A percentile compares a stretch with the other conserved stretches of the same genome.
Evolutionary conservation across 2,888 invertebrate species (phyloP).

Genomic region (Spodoptera littoralis): DNA sequence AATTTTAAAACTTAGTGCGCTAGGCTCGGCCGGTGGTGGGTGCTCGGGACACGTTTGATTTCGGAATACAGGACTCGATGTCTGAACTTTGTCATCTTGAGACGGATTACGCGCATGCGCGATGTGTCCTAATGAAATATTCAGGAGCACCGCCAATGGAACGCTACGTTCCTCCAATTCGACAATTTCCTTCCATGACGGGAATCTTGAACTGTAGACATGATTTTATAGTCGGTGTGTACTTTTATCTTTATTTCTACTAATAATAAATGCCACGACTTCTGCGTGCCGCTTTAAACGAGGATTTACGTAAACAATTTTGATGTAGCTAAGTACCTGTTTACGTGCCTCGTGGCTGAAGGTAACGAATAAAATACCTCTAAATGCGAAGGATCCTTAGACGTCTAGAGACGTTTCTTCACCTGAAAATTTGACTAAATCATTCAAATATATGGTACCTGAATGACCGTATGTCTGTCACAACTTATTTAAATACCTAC

Average conservation of each 20-base stretch:
- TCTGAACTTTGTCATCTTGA: conserved; percentile 59
- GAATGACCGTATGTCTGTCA: conserved; percentile 44
- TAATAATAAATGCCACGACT: conserved; percentile 55
- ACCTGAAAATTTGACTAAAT: conserved; percentile 33
- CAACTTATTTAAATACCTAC: conserved; percentile 27
- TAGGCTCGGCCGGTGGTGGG: not conserved
- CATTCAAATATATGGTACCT: conserved; percentile 48
- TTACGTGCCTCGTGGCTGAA: conserved; percentile 19
- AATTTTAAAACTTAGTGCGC: conserved; percentile 8
- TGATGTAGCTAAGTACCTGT: conserved; percentile 23
- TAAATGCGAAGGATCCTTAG: conserved; percentile 26
- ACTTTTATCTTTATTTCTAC: conserved; percentile 53
- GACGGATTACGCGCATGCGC: conserved; percentile 63
- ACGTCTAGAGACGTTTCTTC: conserved; percentile 23
- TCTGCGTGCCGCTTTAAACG: conserved; percentile 43
- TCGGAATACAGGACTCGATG: conserved; percentile 27
- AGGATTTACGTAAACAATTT: conserved; percentile 47
- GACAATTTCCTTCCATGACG: conserved; percentile 57
- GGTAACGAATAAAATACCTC: conserved; percentile 16
- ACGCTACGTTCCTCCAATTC: conserved; percentile 52
- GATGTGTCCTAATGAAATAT: conserved; percentile 61
- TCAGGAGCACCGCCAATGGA: conserved; percentile 55
- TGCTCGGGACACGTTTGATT: conserved; percentile 37
- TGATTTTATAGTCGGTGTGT: conserved; percentile 56
- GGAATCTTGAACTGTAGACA: conserved; percentile 58